These are phyloP conservation scores for Diadumene lineata DNA, from an alignment of 92 coral and sea anemone genomes.

Conservation along the genomic window DNA sequence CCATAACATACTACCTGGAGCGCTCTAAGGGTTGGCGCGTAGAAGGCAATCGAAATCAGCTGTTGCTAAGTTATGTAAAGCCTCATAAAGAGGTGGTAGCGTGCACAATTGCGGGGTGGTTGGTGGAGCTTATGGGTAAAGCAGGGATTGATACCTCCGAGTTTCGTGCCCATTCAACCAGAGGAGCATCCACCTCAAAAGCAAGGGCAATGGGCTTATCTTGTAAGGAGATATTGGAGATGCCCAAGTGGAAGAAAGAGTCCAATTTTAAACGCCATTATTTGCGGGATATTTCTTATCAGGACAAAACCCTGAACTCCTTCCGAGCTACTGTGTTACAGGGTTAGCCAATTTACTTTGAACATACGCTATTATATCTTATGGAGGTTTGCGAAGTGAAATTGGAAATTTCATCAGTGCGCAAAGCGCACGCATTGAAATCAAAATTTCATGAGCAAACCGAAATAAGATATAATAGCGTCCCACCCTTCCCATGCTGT, in stretches of 20 bases:
- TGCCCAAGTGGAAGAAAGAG: conserved; percentile 36
- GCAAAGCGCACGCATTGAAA: too few relatives aligned
- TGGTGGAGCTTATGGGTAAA: conserved; percentile 22
- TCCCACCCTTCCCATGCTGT: conserved; percentile 26
- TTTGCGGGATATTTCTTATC: conserved; percentile 33
- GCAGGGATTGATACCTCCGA: conserved; percentile 49
- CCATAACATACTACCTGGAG: conserved; percentile 13
- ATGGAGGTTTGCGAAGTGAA: conserved; percentile 45
- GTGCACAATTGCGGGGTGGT: conserved; percentile 42
- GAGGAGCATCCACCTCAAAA: conserved; percentile 47
- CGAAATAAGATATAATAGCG: conserved; percentile 59
- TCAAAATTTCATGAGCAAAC: conserved; percentile 56
- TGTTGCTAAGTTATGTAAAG: conserved; percentile 34
- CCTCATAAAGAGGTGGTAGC: conserved; percentile 53
- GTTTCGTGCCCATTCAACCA: conserved; percentile 33
- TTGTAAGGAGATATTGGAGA: conserved; percentile 34
- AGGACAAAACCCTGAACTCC: conserved; percentile 1
- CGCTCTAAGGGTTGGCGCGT: conserved; percentile 32
- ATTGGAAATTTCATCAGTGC: conserved; percentile 62
- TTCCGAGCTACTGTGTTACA: conserved; percentile 19
- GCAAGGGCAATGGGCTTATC: conserved; percentile 44
- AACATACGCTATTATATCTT: conserved; percentile 45
- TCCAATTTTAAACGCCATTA: conserved; percentile 39
- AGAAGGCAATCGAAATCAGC: conserved; percentile 1
- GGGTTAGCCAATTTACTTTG: background rate